phyloP scores from a whole-genome alignment of 2,888 invertebrate genomes.

The Congeria kusceri region DNA sequence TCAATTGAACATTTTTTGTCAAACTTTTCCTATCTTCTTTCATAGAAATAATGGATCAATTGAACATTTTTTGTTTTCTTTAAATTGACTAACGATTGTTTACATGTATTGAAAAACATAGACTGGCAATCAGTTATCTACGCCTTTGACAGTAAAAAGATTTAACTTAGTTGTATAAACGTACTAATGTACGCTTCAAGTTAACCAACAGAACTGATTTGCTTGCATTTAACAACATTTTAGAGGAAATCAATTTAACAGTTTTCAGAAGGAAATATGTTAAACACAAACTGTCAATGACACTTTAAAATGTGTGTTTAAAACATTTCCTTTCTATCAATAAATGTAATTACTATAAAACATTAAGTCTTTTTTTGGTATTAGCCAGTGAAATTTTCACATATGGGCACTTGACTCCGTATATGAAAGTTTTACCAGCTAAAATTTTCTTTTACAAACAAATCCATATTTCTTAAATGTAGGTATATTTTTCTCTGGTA shows the following conservation, averaged over 20 bases:
- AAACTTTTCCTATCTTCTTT: too few species aligned
- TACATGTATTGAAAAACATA: too few species aligned
- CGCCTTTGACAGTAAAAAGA: too few species aligned
- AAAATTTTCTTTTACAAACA: not conserved
- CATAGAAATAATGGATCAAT: too few species aligned
- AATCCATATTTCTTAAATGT: too few species aligned
- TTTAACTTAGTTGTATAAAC: too few species aligned
- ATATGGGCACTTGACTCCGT: not conserved
- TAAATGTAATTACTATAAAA: not conserved
- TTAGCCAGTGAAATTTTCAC: not conserved
- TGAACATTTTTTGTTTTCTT: too few species aligned
- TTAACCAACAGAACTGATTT: not conserved
- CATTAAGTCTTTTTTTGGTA: conserved; percentile 2
- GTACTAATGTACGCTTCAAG: not conserved
- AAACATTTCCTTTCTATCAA: not conserved
- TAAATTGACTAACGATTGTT: too few species aligned
- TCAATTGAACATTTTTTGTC: too few species aligned
- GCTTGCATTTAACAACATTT: not conserved
- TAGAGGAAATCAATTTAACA: not conserved
- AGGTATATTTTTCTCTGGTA: too few species aligned
- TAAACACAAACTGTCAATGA: not conserved
- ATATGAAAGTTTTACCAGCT: not conserved
- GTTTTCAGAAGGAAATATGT: not conserved
- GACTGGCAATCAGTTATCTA: too few species aligned
- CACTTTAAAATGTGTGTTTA: not conserved